Percentiles rank a stretch among this genome's conserved stretches.
phyloP scores from a whole-genome alignment of 2,113 vertebrate species.

The Bungarus multicinctus region DNA sequence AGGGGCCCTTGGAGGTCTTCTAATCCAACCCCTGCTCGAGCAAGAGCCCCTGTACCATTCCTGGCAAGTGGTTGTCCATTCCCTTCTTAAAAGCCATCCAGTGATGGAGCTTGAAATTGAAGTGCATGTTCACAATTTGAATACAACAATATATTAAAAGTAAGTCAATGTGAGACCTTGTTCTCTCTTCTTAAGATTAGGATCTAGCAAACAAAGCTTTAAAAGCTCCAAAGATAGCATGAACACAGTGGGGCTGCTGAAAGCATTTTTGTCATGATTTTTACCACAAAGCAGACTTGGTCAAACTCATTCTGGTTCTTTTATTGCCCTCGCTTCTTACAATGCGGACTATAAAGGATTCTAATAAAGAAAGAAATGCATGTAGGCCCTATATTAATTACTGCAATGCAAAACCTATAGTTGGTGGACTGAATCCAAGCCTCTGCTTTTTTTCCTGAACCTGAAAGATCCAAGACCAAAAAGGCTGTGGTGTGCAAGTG shows the following conservation, averaged over 20 bases:
- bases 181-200: not conserved
- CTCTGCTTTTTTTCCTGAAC: not conserved
- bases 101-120: not conserved
- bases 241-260: too few relatives aligned
- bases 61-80: not conserved
- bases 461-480: not conserved
- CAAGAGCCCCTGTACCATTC: not conserved
- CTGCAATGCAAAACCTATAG: not conserved
- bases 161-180: not conserved
- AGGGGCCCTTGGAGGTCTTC: not conserved
- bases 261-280: not conserved
- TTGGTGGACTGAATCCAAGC: not conserved
- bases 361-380: not conserved
- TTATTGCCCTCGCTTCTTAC: not conserved
- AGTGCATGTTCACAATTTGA: not conserved
- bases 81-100: not conserved
- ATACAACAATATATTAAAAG: not conserved
- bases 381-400: not conserved
- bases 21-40: not conserved
- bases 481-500: not conserved
- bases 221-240: not conserved
- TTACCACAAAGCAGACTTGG: too few relatives aligned
- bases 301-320: not conserved
- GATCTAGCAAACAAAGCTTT: not conserved
- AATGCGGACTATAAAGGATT: not conserved